phyloP scores from a whole-genome alignment of 2,797 vertebrate genomes.

The Periparus ater region DNA sequence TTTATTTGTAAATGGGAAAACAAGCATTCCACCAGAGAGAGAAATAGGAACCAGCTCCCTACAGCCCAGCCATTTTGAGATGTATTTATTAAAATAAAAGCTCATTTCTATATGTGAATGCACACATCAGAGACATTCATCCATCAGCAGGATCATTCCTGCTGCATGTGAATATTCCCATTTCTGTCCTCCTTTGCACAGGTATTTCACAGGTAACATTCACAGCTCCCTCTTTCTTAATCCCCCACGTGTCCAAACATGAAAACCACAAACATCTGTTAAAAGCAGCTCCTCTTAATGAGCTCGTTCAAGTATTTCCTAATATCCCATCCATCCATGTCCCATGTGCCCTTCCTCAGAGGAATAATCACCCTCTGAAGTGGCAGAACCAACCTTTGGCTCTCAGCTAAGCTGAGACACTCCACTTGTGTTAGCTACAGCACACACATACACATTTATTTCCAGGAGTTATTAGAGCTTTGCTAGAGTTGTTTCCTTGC shows the following conservation, averaged over 20 bases:
- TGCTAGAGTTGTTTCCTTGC: neutral
- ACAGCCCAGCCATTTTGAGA: neutral
- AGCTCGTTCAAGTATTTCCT: neutral
- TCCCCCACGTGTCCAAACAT: accelerated
- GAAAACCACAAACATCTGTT: neutral
- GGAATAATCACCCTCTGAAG: neutral
- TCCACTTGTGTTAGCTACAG: too few species aligned
- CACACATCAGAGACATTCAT: neutral
- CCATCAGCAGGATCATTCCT: neutral
- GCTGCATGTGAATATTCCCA: neutral
- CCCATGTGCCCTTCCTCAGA: neutral
- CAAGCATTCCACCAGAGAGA: neutral
- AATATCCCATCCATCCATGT: accelerated
- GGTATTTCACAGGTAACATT: neutral
- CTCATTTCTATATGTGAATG: neutral
- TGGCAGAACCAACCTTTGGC: neutral
- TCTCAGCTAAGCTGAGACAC: neutral
- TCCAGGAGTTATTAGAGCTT: neutral
- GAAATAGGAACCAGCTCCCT: neutral
- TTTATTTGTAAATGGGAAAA: neutral
- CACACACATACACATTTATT: neutral
- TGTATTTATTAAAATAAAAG: neutral
- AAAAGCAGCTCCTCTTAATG: neutral
- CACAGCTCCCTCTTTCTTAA: neutral
- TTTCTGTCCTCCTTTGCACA: neutral